These are phyloP conservation scores for Helicoverpa armigera DNA, from an alignment of 1,140 invertebrate species.

Conservation along the genomic window DNA sequence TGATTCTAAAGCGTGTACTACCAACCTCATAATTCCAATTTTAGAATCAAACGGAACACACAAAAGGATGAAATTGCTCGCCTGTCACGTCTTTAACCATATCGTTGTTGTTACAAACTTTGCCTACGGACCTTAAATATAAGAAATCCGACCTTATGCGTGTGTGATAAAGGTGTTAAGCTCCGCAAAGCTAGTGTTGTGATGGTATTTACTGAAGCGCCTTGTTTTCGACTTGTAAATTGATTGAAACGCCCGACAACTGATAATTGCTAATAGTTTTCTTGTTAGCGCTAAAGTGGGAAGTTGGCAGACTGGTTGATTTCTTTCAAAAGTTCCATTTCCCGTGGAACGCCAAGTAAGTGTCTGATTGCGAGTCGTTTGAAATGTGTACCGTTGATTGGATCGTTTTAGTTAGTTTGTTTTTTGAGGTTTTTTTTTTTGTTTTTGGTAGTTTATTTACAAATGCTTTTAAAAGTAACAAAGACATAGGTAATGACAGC, in stretches of 20 bases:
- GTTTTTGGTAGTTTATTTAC: no score
- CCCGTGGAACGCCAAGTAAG: constrained; percentile 61
- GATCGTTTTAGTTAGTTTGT: constrained; percentile 25
- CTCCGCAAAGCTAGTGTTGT: neutral
- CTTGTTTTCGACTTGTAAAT: constrained; percentile 75
- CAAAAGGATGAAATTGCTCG: constrained; percentile 62
- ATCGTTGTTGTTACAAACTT: constrained; percentile 45
- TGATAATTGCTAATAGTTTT: constrained; percentile 81
- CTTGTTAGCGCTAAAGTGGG: constrained; percentile 70
- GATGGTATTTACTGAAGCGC: constrained; percentile 63
- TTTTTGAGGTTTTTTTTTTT: constrained; percentile 10
- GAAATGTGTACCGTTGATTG: constrained; percentile 36
- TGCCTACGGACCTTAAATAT: neutral
- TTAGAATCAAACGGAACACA: constrained; percentile 38
- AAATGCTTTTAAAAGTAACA: no score
- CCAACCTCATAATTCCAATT: constrained; percentile 23
- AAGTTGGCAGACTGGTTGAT: constrained; percentile 71
- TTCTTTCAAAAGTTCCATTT: constrained; percentile 61
- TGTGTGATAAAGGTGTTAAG: neutral
- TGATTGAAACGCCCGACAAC: constrained; percentile 77
- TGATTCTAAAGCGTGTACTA: neutral
- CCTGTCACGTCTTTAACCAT: constrained; percentile 59
- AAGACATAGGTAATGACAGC: no score
- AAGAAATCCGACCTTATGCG: neutral
- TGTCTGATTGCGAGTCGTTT: constrained; percentile 59